Conservation (phyloP, 2,888 invertebrate genomes). For the Mellilla xanthometata region DNA sequence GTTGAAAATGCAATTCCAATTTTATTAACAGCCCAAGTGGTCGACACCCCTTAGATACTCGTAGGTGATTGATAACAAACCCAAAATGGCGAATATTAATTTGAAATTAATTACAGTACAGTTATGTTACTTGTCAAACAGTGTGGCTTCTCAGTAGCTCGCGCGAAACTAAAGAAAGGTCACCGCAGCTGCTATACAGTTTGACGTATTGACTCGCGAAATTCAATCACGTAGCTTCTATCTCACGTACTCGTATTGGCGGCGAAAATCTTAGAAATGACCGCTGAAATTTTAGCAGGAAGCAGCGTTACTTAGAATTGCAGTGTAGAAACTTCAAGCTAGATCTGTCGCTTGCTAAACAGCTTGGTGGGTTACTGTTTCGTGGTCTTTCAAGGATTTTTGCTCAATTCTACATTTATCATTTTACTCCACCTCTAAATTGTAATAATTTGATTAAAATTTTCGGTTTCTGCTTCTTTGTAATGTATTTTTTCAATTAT, state of each 20-base stretch:
- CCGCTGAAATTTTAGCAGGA: conserved; percentile 13
- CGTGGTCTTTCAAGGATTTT: conserved; percentile 11
- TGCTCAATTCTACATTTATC: no score
- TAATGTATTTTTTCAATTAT: no score
- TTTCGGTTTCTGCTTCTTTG: no score
- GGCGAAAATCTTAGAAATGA: conserved; percentile 28
- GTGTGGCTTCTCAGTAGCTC: conserved; percentile 47
- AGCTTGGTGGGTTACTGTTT: background rate
- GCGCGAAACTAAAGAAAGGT: conserved; percentile 32
- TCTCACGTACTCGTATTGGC: conserved; percentile 56
- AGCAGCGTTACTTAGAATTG: conserved; percentile 1
- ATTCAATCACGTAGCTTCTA: conserved; percentile 61
- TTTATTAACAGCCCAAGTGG: no score
- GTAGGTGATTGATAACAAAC: no score
- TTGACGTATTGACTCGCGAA: conserved; percentile 51
- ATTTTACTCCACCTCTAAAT: no score
- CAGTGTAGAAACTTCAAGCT: background rate
- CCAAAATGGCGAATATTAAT: no score
- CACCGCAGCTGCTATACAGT: conserved; percentile 38
- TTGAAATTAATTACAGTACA: no score
- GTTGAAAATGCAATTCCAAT: no score
- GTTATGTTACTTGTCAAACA: conserved; percentile 46
- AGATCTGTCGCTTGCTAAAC: no score
- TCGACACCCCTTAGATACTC: no score
- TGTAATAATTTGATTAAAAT: no score